Percentiles rank a stretch among this genome's conserved stretches.
Evolutionary conservation across 2,113 vertebrate species (phyloP).

Genomic region (Vidua chalybeata): DNA sequence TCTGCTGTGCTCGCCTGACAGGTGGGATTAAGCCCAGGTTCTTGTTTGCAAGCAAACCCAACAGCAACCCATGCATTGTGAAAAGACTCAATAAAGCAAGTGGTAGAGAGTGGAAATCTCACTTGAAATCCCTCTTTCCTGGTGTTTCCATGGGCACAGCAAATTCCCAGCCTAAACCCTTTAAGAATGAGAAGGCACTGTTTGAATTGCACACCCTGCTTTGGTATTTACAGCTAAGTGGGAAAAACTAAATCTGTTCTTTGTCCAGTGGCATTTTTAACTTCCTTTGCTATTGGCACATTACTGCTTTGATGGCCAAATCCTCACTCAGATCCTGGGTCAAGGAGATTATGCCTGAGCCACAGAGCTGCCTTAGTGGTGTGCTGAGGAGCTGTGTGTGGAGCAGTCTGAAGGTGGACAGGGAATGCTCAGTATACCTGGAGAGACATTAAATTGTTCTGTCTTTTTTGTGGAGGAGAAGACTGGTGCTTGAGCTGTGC

Average conservation of each 20-base stretch:
- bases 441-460: background rate
- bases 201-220: background rate
- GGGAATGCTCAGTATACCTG: background rate
- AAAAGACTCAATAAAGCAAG: conserved; percentile 30
- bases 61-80: background rate
- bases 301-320: background rate
- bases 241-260: background rate
- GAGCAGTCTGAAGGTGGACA: background rate
- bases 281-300: background rate
- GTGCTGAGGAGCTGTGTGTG: background rate
- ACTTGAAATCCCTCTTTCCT: conserved; percentile 28
- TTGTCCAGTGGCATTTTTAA: background rate
- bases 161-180: conserved; percentile 21
- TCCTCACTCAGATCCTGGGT: background rate
- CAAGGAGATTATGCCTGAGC: background rate
- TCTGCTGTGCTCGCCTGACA: background rate
- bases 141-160: background rate
- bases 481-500: background rate
- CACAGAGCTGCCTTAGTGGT: background rate
- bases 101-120: conserved; percentile 26
- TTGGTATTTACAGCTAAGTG: background rate
- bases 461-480: background rate
- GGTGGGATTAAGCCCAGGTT: conserved; percentile 7
- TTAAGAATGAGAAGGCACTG: background rate
- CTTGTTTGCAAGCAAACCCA: conserved; percentile 1